Evolutionary conservation across 2,113 vertebrate genomes (phyloP), one percentile per base, ranked within the genome.

Genomic region (Hiodon alosoides): DNA sequence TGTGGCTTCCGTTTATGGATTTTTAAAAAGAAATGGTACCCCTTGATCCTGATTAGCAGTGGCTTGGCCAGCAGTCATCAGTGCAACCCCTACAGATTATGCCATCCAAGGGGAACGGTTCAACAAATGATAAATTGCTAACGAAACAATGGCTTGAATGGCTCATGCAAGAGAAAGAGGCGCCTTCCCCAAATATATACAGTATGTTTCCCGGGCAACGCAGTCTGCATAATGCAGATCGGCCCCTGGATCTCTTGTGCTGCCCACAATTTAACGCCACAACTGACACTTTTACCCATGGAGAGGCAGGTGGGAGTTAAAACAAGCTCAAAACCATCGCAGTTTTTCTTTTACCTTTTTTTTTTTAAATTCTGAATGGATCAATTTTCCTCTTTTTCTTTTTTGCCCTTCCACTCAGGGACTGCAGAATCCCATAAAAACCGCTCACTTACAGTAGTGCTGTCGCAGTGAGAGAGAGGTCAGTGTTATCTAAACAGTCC

Each of bases 401-500:
- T 76, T 51, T 69, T 71, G 6, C 83, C 71, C 77, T 80, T 78
- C 79, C 85, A 80, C 83, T 89, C 79, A 58, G 58, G 13, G 73
- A 72, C 59, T 83, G 78, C 83, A 73, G 79, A 7, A 72, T 80
- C 79, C 77, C 83, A 76, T 87, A 81, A 79, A 31, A 82, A 78
- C 70, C 66, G 76, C 85, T 86, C 81, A 73, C 81, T 83, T 78
- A 72, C 84, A 71, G 85, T 83, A 79, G 86, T 67, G 80, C 78
- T 71, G 83, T 76, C 55, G 62, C 74, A 83, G 83, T 81, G 78
- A 86, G 76, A 78, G 77, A 89, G 88, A 90, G 91, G 91, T 92
- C 90, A 91, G 90, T 91, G 91, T 92, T 91, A 92, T 91, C 88
- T 86, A 92, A 92, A 92, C 91, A 92, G 82, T 85, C 82, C 90